These are phyloP conservation scores for Galerucella pusilla DNA, from an alignment of 2,888 invertebrate genomes.

Conservation along the genomic window DNA sequence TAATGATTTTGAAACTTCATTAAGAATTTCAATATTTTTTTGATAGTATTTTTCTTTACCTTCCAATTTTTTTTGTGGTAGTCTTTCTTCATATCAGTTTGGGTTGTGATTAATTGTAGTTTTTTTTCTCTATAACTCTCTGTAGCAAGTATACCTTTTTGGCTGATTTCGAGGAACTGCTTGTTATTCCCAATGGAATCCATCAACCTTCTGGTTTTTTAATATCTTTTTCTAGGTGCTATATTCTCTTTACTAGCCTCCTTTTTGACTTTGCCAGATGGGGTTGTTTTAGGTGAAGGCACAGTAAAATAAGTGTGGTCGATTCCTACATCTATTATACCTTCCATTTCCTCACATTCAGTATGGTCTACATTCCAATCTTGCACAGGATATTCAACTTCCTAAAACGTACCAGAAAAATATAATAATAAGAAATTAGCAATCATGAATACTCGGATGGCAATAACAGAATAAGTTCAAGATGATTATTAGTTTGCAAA, in stretches of 20 bases:
- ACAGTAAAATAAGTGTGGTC: not conserved
- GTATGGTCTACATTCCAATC: not conserved
- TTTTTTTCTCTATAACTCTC: not conserved
- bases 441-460: not conserved
- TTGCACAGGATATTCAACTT: conserved; percentile 3
- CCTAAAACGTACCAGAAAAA: not conserved
- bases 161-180: too few species aligned
- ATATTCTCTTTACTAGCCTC: not conserved
- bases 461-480: not conserved
- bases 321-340: not conserved
- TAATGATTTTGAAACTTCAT: too few species aligned
- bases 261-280: not conserved
- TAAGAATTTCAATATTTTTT: too few species aligned
- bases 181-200: too few species aligned
- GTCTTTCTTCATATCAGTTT: not conserved
- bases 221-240: not conserved
- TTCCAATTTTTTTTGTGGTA: not conserved
- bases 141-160: not conserved
- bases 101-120: not conserved
- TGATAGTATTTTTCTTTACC: too few species aligned
- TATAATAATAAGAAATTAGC: not conserved
- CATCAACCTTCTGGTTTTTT: not conserved
- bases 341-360: not conserved
- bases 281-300: not conserved
- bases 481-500: not conserved